These are phyloP conservation scores for Neria commutata DNA, from an alignment of 2,888 invertebrate species.

Conservation along the genomic window DNA sequence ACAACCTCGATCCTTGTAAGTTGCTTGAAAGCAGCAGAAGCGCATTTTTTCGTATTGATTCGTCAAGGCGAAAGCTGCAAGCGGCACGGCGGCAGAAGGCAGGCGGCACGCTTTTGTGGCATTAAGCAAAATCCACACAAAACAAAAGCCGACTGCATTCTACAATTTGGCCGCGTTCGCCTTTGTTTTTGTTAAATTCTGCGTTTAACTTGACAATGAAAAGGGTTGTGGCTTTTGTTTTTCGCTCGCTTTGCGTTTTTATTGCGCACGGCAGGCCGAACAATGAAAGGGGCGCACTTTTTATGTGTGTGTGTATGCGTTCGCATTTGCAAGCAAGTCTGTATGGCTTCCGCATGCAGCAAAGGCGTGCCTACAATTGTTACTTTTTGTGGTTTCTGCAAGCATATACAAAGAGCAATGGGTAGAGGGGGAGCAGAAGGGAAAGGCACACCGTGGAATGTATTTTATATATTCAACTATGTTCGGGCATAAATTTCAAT, in stretches of 20 bases:
- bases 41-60: constrained; percentile 4
- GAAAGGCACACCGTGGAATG: constrained; percentile 1
- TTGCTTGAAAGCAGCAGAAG: neutral
- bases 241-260: constrained; percentile 45
- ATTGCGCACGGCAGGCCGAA: constrained; percentile 32
- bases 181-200: constrained; percentile 44
- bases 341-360: constrained; percentile 51
- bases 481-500: constrained; percentile 21
- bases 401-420: neutral
- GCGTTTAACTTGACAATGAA: constrained; percentile 40
- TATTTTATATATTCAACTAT: constrained; percentile 8
- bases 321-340: constrained; percentile 36
- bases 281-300: constrained; percentile 50
- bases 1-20: neutral
- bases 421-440: neutral
- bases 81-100: neutral
- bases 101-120: constrained; percentile 7
- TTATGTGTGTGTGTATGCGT: no score
- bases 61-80: constrained; percentile 7
- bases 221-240: constrained; percentile 37
- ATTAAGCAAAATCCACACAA: neutral
- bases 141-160: neutral
- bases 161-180: constrained; percentile 5
- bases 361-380: neutral
- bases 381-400: constrained; percentile 6